Evolutionary conservation across 2,113 vertebrate species (phyloP).

Genomic region (Azemiops feae): DNA sequence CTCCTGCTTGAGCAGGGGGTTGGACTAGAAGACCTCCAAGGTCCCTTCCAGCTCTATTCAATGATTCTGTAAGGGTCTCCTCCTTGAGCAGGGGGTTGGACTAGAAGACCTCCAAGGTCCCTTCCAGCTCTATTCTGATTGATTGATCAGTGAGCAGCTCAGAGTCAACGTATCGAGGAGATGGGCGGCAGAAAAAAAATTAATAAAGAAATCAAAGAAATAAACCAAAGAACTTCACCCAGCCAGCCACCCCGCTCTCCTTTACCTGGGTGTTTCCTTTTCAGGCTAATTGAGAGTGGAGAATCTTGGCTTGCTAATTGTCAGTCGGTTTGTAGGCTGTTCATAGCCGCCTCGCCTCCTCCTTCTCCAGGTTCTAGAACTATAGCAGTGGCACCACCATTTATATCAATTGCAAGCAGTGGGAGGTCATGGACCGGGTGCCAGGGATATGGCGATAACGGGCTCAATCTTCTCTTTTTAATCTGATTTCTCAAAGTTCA

Average conservation of each 20-base stretch:
- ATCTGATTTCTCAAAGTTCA: conserved; percentile 27
- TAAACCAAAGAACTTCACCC: neutral
- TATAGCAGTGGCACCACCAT: neutral
- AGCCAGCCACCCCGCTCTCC: rapidly evolving
- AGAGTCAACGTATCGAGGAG: neutral
- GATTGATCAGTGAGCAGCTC: neutral
- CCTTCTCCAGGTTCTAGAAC: neutral
- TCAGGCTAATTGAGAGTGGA: neutral
- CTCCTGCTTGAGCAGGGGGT: too few relatives aligned
- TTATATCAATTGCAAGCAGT: neutral
- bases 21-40: too few relatives aligned
- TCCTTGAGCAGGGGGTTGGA: too few relatives aligned
- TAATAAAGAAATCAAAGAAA: too few relatives aligned
- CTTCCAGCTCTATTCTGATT: too few relatives aligned
- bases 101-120: too few relatives aligned
- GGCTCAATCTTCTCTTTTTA: neutral
- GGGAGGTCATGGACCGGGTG: neutral
- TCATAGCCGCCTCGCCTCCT: rapidly evolving
- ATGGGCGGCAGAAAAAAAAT: too few relatives aligned
- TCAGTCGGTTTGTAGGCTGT: rapidly evolving
- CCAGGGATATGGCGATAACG: neutral
- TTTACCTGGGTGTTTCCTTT: conserved; percentile 11
- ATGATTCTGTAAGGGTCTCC: too few relatives aligned
- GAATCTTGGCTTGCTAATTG: neutral
- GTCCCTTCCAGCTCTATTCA: too few relatives aligned